These are phyloP conservation scores for Prochilodus magdalenae DNA, from an alignment of 2,113 vertebrate genomes.

Conservation along the genomic window DNA sequence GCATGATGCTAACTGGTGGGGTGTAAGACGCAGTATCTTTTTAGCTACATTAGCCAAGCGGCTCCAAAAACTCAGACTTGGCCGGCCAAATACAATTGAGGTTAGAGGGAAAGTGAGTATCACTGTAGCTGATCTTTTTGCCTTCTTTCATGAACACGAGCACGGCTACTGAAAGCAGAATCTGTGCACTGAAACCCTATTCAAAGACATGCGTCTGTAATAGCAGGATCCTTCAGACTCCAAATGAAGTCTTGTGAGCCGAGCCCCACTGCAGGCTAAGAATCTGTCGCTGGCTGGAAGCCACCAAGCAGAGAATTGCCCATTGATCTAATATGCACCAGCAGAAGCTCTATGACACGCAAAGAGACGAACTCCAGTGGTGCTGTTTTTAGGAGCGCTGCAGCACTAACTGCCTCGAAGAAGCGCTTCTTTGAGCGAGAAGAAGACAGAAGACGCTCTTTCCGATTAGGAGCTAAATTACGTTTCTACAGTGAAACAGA, in stretches of 20 bases:
- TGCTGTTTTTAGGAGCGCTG: background rate
- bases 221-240: background rate
- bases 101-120: background rate
- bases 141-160: background rate
- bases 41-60: too few relatives aligned
- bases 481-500: background rate
- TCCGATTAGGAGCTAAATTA: constrained; percentile 29
- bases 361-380: constrained; percentile 1
- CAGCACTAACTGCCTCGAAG: background rate
- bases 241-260: constrained; percentile 14
- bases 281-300: constrained; percentile 29
- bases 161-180: background rate
- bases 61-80: too few relatives aligned
- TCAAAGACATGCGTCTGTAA: background rate
- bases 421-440: constrained; percentile 8
- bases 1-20: too few relatives aligned
- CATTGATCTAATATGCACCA: constrained; percentile 26
- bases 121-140: background rate
- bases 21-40: too few relatives aligned
- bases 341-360: constrained; percentile 13
- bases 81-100: too few relatives aligned
- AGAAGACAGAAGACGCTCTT: constrained; percentile 15
- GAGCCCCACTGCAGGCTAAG: constrained; percentile 13
- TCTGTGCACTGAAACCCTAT: background rate
- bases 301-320: constrained; percentile 15